phyloP scores from a whole-genome alignment of 2,888 invertebrate genomes.

The Venustoraphidia nigricollis region DNA sequence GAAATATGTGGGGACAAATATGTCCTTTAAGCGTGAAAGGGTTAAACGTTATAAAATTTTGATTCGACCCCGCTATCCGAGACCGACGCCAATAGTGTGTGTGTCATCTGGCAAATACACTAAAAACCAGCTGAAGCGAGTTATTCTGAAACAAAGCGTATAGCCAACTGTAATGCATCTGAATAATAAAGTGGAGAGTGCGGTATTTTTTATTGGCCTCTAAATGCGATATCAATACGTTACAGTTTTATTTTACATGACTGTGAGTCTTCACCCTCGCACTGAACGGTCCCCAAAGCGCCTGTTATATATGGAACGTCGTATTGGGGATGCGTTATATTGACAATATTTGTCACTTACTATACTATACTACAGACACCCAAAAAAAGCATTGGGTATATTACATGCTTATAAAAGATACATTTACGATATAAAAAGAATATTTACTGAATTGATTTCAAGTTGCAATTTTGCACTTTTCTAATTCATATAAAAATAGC shows the following conservation, averaged over 20 bases:
- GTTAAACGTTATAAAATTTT: too few species aligned
- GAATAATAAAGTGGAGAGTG: slow-evolving; percentile 11
- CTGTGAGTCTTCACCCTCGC: background rate
- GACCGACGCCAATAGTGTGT: too few species aligned
- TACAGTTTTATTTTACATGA: slow-evolving; percentile 16
- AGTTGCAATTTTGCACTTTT: too few species aligned
- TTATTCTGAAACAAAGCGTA: too few species aligned
- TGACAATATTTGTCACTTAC: background rate
- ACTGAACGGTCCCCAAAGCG: background rate
- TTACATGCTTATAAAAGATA: background rate
- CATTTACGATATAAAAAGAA: background rate
- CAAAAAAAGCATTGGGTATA: background rate
- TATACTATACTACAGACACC: background rate
- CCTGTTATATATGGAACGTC: background rate
- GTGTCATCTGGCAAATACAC: too few species aligned
- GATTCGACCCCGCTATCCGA: too few species aligned
- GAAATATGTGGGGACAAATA: too few species aligned
- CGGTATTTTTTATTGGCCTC: slow-evolving; percentile 30
- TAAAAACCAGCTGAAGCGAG: too few species aligned
- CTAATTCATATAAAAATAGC: too few species aligned
- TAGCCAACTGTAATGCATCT: background rate
- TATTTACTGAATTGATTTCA: too few species aligned
- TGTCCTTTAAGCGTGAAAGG: too few species aligned
- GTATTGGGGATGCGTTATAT: background rate
- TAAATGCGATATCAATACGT: slow-evolving; percentile 30